Evolutionary conservation across 1,140 invertebrate species (phyloP), one percentile per base, ranked within the genome.

Genomic region (Grapholita molesta): DNA sequence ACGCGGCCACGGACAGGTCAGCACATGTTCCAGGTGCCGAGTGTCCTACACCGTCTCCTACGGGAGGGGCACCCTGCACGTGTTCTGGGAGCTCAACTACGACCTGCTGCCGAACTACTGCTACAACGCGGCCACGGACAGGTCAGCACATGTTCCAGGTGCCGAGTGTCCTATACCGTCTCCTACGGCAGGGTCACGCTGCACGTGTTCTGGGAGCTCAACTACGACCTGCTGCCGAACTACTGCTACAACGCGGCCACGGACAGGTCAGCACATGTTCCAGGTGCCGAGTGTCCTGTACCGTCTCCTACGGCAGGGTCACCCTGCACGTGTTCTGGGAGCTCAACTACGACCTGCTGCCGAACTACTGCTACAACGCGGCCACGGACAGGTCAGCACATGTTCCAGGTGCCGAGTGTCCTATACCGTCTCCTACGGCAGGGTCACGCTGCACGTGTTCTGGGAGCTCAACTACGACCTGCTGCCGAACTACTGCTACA

Each of bases 211-310:
- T 99, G 98, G 95, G 99, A 99, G 93, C 91, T 99, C 3, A 99
- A 99, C 90, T 99, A 99, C 80, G 99, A 99, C 83, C 99, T 99
- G 86, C 91, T 99, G 71, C 98, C 98, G 30, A 99, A 98, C 90
- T 99, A 99, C 89, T 99, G 98, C 86, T 99, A 99, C 89, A 99
- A 99, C 92, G 98, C 98, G 71, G 97, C 98, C 8, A 99, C 99
- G 3, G 98, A 98, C 92, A 95, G 98, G 96, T 99, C 82, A 78
- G 80, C 70, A 7, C 3, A 9, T 2, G 42, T 1, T 48, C 35
- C 35, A 30, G 97, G 98, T 0, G 99, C 99, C 94, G 98, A 99
- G 99, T 81, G 98, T 99, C 8, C 93, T 99, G 2, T n/a, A n/a
- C n/a, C n/a, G 98, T 98, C 0, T 98, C 99, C 0, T 99, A 99